These are phyloP conservation scores for Gymnodraco acuticeps DNA, from an alignment of 2,797 vertebrate genomes.

Conservation along the genomic window DNA sequence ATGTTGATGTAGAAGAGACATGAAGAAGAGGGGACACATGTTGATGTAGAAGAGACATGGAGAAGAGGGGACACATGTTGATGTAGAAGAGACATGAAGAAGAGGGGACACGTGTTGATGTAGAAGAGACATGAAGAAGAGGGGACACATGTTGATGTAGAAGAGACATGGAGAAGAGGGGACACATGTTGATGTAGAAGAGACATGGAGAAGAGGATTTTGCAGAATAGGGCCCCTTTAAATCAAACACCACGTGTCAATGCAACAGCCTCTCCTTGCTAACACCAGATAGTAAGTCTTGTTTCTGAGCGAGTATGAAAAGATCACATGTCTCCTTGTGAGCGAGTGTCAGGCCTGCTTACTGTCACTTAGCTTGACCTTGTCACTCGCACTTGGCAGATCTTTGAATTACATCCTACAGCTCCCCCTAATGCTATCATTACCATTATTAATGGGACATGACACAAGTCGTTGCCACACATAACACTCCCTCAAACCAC, in stretches of 20 bases:
- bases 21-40: too few relatives aligned
- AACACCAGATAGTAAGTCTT: background rate
- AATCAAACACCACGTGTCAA: conserved; percentile 26
- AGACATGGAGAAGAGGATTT: too few relatives aligned
- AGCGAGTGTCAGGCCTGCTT: conserved; percentile 60
- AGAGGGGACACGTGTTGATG: too few relatives aligned
- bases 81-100: too few relatives aligned
- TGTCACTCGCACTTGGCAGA: conserved; percentile 75
- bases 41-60: too few relatives aligned
- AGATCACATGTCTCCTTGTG: conserved; percentile 44
- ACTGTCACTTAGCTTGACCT: conserved; percentile 76
- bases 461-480: conserved; percentile 78
- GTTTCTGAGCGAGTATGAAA: background rate
- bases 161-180: too few relatives aligned
- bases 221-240: too few relatives aligned
- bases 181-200: too few relatives aligned
- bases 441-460: conserved; percentile 84
- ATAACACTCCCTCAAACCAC: conserved; percentile 63
- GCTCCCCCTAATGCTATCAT: conserved; percentile 77
- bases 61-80: too few relatives aligned
- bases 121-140: too few relatives aligned
- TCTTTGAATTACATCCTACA: conserved; percentile 76
- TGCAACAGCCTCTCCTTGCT: background rate
- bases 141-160: too few relatives aligned
- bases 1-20: too few relatives aligned